A percentile compares a stretch with the other conserved stretches of the same genome.
Evolutionary conservation across 2,797 vertebrate genomes (phyloP).

Genomic region (Psittacula echo): DNA sequence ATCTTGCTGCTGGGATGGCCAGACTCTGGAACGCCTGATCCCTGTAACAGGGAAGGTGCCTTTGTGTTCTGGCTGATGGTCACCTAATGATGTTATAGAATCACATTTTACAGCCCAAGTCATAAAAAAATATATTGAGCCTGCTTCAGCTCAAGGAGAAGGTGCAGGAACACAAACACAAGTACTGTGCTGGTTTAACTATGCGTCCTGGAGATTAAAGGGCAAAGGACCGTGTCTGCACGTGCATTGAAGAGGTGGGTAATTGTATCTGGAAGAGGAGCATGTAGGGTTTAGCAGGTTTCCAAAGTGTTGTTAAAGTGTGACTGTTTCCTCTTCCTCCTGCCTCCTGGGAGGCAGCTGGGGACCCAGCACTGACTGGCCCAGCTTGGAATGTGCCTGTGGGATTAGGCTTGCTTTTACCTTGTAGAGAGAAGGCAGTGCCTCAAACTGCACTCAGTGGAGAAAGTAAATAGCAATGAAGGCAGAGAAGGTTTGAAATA

Average conservation of each 20-base stretch:
- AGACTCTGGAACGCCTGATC: neutral
- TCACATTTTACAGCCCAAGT: neutral
- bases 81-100: neutral
- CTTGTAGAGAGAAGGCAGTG: accelerated
- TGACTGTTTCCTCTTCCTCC: neutral
- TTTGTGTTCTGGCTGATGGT: neutral
- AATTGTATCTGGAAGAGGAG: neutral
- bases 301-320: neutral
- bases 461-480: neutral
- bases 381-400: neutral
- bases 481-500: neutral
- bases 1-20: neutral
- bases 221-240: neutral
- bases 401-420: neutral
- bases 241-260: neutral
- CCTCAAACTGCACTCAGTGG: neutral
- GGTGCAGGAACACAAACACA: neutral
- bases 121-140: conserved; percentile 1
- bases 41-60: accelerated
- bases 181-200: conserved; percentile 2
- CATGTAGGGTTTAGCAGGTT: neutral
- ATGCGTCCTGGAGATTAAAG: neutral
- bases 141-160: neutral
- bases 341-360: neutral
- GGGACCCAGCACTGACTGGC: neutral